These are phyloP conservation scores for Pollicipes pollicipes DNA, from an alignment of 1,140 invertebrate genomes.

Conservation along the genomic window DNA sequence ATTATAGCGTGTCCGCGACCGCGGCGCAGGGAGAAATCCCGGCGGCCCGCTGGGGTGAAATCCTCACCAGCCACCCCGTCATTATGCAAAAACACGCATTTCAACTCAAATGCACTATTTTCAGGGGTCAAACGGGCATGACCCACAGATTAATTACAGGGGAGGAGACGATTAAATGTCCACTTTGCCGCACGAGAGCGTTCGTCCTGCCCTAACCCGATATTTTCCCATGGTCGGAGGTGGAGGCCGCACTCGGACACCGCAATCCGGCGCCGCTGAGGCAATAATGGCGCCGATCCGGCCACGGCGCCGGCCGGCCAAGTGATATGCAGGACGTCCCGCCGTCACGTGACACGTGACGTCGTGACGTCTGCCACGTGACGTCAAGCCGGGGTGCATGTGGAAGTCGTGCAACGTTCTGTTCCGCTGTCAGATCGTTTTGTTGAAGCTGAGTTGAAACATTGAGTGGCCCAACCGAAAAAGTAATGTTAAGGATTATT, in stretches of 20 bases:
- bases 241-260: background rate
- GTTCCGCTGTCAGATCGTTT: no score
- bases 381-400: background rate
- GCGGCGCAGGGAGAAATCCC: no score
- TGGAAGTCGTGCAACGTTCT: no score
- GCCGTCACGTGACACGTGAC: background rate
- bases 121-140: constrained; percentile 1
- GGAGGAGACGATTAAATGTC: background rate
- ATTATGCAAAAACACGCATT: constrained; percentile 1
- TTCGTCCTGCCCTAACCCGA: background rate
- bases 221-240: background rate
- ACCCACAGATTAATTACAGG: background rate
- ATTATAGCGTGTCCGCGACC: background rate
- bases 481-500: no score
- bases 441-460: no score
- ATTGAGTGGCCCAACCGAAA: no score
- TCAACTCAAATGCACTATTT: constrained; percentile 2
- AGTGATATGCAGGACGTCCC: background rate
- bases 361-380: background rate
- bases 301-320: background rate
- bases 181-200: background rate
- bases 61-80: background rate
- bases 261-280: background rate
- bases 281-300: background rate
- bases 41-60: background rate